phyloP scores from a whole-genome alignment of 2,113 vertebrate species.

The Nicator chloris region DNA sequence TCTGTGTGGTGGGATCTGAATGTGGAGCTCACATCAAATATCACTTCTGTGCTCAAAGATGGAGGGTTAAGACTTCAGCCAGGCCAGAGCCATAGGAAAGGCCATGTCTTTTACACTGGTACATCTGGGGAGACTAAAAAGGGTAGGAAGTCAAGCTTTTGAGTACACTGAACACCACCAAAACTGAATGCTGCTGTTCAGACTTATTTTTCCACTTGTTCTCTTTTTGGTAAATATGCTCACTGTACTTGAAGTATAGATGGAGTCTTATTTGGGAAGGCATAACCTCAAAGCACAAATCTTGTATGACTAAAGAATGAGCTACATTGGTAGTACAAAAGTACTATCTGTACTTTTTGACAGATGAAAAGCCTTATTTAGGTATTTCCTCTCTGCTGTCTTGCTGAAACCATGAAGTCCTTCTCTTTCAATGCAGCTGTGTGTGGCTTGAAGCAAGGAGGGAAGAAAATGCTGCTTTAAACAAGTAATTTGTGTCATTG shows the following conservation, averaged over 20 bases:
- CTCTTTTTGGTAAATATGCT: background rate
- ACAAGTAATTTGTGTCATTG: background rate
- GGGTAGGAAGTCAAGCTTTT: background rate
- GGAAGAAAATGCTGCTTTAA: background rate
- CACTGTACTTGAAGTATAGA: background rate
- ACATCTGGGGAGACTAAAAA: background rate
- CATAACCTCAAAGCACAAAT: background rate
- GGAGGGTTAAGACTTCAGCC: background rate
- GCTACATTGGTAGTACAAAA: background rate
- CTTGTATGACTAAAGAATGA: background rate
- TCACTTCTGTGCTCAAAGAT: rapidly evolving
- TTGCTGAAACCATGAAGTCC: background rate
- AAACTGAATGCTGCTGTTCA: background rate
- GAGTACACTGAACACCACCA: background rate
- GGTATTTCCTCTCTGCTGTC: background rate
- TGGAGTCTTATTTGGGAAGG: background rate
- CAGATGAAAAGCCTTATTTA: background rate
- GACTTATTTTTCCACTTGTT: background rate
- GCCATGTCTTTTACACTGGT: background rate
- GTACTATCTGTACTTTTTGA: background rate
- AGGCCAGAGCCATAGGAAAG: background rate
- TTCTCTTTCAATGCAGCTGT: rapidly evolving
- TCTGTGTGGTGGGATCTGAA: background rate
- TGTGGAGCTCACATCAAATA: background rate
- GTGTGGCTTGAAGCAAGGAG: background rate